phyloP scores from a whole-genome alignment of 2,888 invertebrate species.

The Bhutanitis thaidina region DNA sequence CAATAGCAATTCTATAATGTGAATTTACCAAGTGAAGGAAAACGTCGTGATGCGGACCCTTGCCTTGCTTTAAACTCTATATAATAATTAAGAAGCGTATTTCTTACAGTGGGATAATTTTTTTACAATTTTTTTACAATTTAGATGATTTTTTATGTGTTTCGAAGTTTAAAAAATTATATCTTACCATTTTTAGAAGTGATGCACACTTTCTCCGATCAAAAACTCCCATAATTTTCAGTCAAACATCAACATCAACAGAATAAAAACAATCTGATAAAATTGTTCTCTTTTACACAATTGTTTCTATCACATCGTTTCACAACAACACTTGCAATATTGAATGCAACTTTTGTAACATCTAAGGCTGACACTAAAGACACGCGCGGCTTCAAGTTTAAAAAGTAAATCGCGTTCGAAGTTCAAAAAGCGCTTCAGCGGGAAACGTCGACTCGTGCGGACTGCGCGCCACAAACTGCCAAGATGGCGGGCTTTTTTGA shows the following conservation, averaged over 20 bases:
- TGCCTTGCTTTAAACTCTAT: no score
- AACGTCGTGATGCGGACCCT: no score
- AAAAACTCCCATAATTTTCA: slow-evolving; percentile 56
- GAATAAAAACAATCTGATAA: slow-evolving; percentile 41
- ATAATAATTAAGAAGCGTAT: no score
- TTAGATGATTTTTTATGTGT: no score
- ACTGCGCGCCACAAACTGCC: slow-evolving; percentile 72
- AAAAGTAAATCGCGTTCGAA: slow-evolving; percentile 51
- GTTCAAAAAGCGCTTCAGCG: slow-evolving; percentile 53
- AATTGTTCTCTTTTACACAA: slow-evolving; percentile 38
- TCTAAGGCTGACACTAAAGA: slow-evolving; percentile 48
- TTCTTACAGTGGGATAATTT: no score
- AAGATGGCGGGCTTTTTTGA: slow-evolving; percentile 76
- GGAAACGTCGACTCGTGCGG: slow-evolving; percentile 67
- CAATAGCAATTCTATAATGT: no score
- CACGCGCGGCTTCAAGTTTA: slow-evolving; percentile 39
- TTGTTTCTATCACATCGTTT: slow-evolving; percentile 59
- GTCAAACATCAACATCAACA: slow-evolving; percentile 34
- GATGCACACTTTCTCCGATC: slow-evolving; percentile 54
- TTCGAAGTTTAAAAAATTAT: no score
- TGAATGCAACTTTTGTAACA: slow-evolving; percentile 33
- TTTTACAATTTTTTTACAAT: no score
- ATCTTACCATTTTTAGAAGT: slow-evolving; percentile 64
- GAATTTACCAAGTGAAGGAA: no score
- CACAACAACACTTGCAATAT: slow-evolving; percentile 47